Conservation (phyloP, 2,797 vertebrate genomes). For the Oreortyx pictus region DNA sequence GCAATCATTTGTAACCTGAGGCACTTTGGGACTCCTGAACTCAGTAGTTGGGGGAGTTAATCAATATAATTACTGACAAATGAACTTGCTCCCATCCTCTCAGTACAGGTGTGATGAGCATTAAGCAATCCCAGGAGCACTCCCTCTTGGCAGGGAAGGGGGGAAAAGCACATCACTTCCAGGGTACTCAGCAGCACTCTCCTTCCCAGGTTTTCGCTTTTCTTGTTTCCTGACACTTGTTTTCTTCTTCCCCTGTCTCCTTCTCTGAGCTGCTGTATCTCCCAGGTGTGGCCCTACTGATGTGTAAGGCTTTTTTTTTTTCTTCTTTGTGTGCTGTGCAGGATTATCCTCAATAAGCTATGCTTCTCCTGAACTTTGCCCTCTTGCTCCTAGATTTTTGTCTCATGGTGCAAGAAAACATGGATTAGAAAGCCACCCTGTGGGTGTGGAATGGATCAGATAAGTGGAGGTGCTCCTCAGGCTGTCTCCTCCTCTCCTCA, state of each 20-base stretch:
- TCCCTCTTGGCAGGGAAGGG: neutral
- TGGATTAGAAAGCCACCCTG: accelerated
- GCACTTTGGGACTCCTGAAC: neutral
- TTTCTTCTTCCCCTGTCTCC: accelerated
- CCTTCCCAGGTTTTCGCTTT: neutral
- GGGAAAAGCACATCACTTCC: neutral
- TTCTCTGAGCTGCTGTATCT: neutral
- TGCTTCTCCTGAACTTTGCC: neutral
- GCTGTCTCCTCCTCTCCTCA: neutral
- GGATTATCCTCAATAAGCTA: neutral
- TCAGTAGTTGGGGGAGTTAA: neutral
- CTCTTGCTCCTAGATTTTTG: neutral
- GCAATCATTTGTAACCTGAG: neutral
- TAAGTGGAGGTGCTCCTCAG: neutral
- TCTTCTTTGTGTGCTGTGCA: accelerated
- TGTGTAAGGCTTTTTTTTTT: accelerated
- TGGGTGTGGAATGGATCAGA: neutral
- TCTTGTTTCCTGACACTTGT: neutral
- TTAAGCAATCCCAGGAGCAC: neutral
- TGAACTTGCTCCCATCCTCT: neutral
- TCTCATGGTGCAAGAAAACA: accelerated
- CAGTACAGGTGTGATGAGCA: neutral
- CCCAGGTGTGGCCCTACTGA: neutral
- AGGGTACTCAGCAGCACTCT: no score
- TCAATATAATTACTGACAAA: slow-evolving; percentile 4